Base-by-base conservation (phyloP, 2,113 vertebrate species). In the Labeo rohita region DNA sequence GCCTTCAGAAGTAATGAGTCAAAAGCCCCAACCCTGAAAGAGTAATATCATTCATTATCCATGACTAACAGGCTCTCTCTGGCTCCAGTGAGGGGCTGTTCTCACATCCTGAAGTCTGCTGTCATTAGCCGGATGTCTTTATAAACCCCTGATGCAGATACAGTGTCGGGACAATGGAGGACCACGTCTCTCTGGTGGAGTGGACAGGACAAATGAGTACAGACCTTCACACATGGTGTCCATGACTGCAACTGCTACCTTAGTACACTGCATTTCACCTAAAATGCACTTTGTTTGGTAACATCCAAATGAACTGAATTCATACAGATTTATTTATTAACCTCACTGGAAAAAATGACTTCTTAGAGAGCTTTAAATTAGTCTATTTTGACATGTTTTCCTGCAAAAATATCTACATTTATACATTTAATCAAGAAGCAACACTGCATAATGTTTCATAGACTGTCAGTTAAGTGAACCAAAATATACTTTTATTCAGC, bases 1-100 rank as follows among this genome's bases (percentile, higher is more conserved):
- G 70, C 82, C 72, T 88, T 87, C 52, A 75, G 70, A 83, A 80
- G 85, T 85, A 87, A 91, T 88, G 82, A 88, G 59, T 43, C 18
- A 77, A 83, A 87, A 88, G 61, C 79, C 13, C 15, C 77, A 84
- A 80, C 84, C 83, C 86, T 85, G 47, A 77, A 85, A 87, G 83
- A 80, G 85, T 54, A 88, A 65, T 87, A 81, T 84, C 85, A 84
- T 84, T 88, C 86, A 87, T 90, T 88, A 90, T 90, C 87, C 87
- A 88, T 76, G n/a, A 73, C 87, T 89, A 89, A 88, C 80, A 70
- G 84, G 49, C 65, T 87, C 39, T 72, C 73, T 72, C 47, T 61
- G 85, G 86, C 85, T 87, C 63, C 70, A 76, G 49, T 34, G 43
- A 70, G 50, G 59, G 63, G 66, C 66, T 63, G 39, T 36, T 59